A percentile compares a stretch with the other conserved stretches of the same genome.
phyloP scores from a whole-genome alignment of 2,113 vertebrate species.

The Aspiorhynchus laticeps region DNA sequence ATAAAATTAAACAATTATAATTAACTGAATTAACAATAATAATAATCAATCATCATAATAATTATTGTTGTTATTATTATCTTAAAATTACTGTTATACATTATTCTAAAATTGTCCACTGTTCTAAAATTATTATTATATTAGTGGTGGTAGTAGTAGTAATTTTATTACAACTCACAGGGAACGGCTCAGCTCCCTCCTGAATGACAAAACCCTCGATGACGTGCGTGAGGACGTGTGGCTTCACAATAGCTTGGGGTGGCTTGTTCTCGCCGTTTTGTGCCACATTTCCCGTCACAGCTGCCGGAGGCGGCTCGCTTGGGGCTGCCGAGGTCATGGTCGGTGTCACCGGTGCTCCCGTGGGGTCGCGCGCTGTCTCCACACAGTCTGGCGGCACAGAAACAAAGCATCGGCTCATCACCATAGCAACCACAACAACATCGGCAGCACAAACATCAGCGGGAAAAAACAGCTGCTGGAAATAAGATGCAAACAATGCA shows the following conservation, averaged over 20 bases:
- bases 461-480: not conserved
- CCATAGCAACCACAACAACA: slow-evolving; percentile 24
- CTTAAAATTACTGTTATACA: too few relatives aligned
- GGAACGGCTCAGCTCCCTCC: slow-evolving; percentile 96
- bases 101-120: too few relatives aligned
- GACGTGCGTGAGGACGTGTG: slow-evolving; percentile 96
- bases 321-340: slow-evolving; percentile 93
- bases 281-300: slow-evolving; percentile 82
- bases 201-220: slow-evolving; percentile 99
- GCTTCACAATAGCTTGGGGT: slow-evolving; percentile 96
- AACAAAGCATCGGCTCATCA: slow-evolving; percentile 7
- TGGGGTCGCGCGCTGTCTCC: slow-evolving; percentile 78
- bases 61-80: not conserved
- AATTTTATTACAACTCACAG: slow-evolving; percentile 75
- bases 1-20: not conserved
- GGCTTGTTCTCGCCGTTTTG: slow-evolving; percentile 95
- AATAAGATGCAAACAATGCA: not conserved
- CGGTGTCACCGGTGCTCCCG: slow-evolving; percentile 68
- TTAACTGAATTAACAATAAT: not conserved
- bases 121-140: too few relatives aligned
- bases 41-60: not conserved
- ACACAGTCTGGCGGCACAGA: slow-evolving; percentile 43
- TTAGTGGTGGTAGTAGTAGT: not conserved
- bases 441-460: not conserved
- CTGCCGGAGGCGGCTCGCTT: slow-evolving; percentile 77